Base-by-base conservation (phyloP, 2,797 vertebrate genomes). In the Sandelia bainsii region DNA sequence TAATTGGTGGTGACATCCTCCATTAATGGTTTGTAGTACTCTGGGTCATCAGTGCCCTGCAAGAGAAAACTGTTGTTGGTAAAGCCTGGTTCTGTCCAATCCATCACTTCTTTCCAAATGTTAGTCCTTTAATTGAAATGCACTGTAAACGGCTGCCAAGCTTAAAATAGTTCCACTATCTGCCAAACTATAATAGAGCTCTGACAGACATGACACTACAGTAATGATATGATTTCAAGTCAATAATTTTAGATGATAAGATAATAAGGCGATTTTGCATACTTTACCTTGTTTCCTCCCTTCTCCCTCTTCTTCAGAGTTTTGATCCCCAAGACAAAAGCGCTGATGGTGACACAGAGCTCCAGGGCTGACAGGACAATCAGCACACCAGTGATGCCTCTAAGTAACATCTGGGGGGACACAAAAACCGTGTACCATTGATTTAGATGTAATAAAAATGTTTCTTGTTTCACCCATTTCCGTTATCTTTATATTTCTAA, bases 331-430 rank as follows among this genome's bases (percentile, higher is more conserved):
- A 93, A 5, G 20, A 89, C 70, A 8, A 14, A 69, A 3, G 80
- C 72, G 80, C 87, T 90, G 82, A 93, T 77, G 54, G n/a, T 14
- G 45, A 94, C 20, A 11, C 90, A 92, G 69, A 94, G 52, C 82
- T 90, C 91, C 73, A 94, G 54, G n/a, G 14, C 74, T 0, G 81
- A 79, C 62, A 93, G 13, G 10, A 85, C 52, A 0, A 93, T 83
- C 85, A 94, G 68, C 40, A 93, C 0, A 25, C 3, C 49, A 0
- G 37, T 32, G 13, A 94, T 29, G 71, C 87, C 8, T 12, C 5
- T 12, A 4, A 56, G 0, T 1, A 92, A 2, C 40, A 79, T 27
- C 93, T 94, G 77, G 1, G 27, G 17, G 12, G 11, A 48, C 22
- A 67, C 16, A 56, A 9, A 34, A 56, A 16, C 5, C 16, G 8